Conservation (phyloP, 2,797 vertebrate species). For the Pteropus rufus region DNA sequence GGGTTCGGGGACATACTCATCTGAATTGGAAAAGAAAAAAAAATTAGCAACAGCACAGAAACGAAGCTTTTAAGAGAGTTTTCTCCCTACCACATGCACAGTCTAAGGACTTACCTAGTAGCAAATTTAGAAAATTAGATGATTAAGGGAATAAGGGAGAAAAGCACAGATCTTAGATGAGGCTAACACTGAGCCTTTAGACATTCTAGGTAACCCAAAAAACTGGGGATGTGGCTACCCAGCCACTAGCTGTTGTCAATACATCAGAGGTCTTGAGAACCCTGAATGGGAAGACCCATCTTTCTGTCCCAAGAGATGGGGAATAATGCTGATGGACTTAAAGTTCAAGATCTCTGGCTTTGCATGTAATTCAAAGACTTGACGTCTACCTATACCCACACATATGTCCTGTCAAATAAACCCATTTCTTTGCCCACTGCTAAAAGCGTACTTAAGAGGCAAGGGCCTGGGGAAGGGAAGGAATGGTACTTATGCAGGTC, state of each 20-base stretch:
- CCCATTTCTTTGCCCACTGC: neutral
- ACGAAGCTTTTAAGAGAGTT: neutral
- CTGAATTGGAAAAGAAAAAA: neutral
- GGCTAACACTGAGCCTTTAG: neutral
- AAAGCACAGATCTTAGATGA: neutral
- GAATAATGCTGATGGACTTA: neutral
- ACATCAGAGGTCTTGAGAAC: neutral
- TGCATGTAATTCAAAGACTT: neutral
- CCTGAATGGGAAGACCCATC: neutral
- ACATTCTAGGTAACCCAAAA: neutral
- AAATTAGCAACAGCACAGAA: neutral
- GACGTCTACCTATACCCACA: neutral
- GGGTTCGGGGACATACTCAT: neutral
- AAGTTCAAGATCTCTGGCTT: neutral
- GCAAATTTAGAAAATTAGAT: neutral
- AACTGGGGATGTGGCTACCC: neutral
- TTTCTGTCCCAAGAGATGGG: neutral
- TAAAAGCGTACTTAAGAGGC: neutral
- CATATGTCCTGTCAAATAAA: neutral
- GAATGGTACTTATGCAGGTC: neutral
- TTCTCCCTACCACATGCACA: neutral
- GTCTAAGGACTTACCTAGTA: neutral
- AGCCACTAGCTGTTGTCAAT: neutral
- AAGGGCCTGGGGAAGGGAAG: neutral
- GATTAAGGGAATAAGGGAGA: neutral